These are phyloP conservation scores for Mastacembelus armatus DNA, from an alignment of 2,797 vertebrate species.

Conservation along the genomic window DNA sequence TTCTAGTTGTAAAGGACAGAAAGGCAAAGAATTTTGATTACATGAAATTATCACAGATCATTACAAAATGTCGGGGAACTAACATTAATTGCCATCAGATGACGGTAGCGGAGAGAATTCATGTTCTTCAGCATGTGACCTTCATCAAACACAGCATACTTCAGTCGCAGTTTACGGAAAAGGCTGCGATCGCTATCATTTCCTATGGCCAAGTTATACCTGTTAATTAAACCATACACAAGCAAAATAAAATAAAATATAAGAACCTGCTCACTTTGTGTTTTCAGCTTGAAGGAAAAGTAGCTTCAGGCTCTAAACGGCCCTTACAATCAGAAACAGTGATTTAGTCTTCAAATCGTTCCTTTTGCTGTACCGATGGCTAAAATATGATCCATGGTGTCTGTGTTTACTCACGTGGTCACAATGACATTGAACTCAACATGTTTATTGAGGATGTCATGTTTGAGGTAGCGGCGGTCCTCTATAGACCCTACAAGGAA, in stretches of 20 bases:
- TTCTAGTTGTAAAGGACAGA: background rate
- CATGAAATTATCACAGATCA: background rate
- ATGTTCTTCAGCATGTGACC: constrained; percentile 99
- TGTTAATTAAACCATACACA: constrained; percentile 62
- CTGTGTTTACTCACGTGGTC: constrained; percentile 89
- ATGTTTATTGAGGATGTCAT: constrained; percentile 87
- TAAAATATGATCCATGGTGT: background rate
- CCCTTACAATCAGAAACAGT: background rate
- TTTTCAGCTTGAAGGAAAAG: background rate
- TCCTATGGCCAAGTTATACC: constrained; percentile 93
- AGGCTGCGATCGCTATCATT: constrained; percentile 91
- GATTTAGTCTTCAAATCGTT: background rate
- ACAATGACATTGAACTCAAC: constrained; percentile 92
- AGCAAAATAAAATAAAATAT: background rate
- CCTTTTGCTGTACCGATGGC: background rate
- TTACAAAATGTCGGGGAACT: constrained; percentile 63
- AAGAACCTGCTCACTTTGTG: background rate
- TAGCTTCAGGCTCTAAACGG: background rate
- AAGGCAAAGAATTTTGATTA: background rate
- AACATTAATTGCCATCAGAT: constrained; percentile 97
- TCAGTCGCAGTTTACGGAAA: constrained; percentile 90
- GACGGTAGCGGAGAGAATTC: constrained; percentile 93
- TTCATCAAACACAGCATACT: constrained; percentile 96
- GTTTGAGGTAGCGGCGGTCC: constrained; percentile 90
- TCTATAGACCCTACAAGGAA: constrained; percentile 88